A percentile compares a stretch with the other conserved stretches of the same genome.
These are phyloP conservation scores for Triops cancriformis DNA, from an alignment of 1,140 invertebrate genomes.

Conservation along the genomic window DNA sequence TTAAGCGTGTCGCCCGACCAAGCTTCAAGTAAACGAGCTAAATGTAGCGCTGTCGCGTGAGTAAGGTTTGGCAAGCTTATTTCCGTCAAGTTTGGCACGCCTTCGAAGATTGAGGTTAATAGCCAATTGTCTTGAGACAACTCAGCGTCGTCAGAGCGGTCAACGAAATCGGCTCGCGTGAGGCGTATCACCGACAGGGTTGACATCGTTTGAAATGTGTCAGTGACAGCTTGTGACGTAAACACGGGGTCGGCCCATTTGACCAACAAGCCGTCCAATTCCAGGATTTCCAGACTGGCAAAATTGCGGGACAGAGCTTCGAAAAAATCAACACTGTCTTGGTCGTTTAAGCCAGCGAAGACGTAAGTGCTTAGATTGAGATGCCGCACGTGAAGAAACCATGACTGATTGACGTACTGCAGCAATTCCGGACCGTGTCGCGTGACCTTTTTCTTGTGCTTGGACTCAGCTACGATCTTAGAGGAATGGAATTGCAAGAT, in stretches of 20 bases:
- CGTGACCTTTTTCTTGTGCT: background rate
- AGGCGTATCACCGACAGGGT: background rate
- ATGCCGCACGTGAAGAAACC: background rate
- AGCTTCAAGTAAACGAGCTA: background rate
- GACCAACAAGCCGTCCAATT: background rate
- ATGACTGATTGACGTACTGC: background rate
- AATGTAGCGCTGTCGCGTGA: background rate
- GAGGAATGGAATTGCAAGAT: background rate
- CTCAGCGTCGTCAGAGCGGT: background rate
- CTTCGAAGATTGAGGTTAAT: constrained; percentile 6
- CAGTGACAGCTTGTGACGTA: background rate
- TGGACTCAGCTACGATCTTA: background rate
- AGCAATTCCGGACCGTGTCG: background rate
- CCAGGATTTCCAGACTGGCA: background rate
- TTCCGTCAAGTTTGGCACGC: background rate
- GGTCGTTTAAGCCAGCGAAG: background rate
- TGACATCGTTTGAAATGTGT: background rate
- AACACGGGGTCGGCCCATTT: background rate
- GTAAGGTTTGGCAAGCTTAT: background rate
- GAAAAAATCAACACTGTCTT: background rate
- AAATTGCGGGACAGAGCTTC: background rate
- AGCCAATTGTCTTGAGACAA: background rate
- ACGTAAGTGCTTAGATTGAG: background rate
- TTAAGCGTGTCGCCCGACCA: background rate
- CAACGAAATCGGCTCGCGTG: background rate